Base-by-base conservation (phyloP, 2,797 vertebrate genomes). In the Gallinago nigripennis region DNA sequence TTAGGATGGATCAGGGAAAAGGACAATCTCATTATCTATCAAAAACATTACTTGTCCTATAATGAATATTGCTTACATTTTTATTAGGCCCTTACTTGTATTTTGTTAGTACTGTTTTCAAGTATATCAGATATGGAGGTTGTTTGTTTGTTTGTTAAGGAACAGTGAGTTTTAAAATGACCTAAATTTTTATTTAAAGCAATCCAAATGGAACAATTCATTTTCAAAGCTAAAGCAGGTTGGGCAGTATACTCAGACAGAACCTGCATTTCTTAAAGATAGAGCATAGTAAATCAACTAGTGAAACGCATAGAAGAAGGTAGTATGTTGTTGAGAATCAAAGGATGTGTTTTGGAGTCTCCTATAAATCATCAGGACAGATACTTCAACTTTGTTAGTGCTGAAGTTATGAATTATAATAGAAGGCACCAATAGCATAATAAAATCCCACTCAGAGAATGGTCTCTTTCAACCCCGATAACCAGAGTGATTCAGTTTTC, bases 361-460 rank as follows among this genome's bases (percentile, higher is more conserved):
- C 81, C 14, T 78, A 72, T 90, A 96, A 95, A 87, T 95, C 76
- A 91, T 65, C 60, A 88, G 28, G 58, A 78, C 30, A 85, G 81
- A 69, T 86, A 79, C 75, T 92, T 95, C 70, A 92, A 87, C 18
- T 91, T 95, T 4, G 18, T 75, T 91, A 90, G 56, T 37, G 16
- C 43, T 93, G 57, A 95, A 94, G 39, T 93, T 92, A 88, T 80
- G 57, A 92, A 65, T 65, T 93, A 33, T 64, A 89, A 75, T 76
- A 92, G 15, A 71, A 77, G 79, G 11, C 53, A 45, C 30, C n/a
- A 78, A 78, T n/a, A 72, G 28, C 16, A 24, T n/a, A 86, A 86
- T 88, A 93, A 89, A 94, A 88, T 35, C 79, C 9, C 30, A 51
- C 35, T 8, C 53, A 77, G 77, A n/a, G 35, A 94, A 86, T 12